A percentile compares a stretch with the other conserved stretches of the same genome.
These are phyloP conservation scores for Hypena proboscidalis DNA, from an alignment of 2,888 invertebrate species.

Conservation along the genomic window DNA sequence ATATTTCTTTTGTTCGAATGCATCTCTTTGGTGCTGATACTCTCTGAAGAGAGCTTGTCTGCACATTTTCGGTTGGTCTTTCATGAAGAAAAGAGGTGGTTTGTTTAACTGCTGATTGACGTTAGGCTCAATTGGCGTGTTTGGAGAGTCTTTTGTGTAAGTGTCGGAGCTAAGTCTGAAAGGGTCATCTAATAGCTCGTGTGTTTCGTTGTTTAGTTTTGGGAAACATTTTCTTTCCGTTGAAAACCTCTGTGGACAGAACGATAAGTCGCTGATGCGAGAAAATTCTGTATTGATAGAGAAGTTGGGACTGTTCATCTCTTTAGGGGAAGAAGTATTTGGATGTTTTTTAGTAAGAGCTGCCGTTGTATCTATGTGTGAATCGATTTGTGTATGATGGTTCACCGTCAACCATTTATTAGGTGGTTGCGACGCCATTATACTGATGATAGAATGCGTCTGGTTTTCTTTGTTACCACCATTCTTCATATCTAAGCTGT, in stretches of 20 bases:
- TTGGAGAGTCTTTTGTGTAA: constrained; percentile 81
- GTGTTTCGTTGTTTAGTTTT: constrained; percentile 65
- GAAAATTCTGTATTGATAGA: constrained; percentile 79
- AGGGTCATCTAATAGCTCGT: constrained; percentile 64
- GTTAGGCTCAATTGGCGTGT: constrained; percentile 57
- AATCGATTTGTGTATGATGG: constrained; percentile 50
- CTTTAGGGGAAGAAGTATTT: constrained; percentile 79
- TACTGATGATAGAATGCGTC: constrained; percentile 66
- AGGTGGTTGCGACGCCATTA: constrained; percentile 61
- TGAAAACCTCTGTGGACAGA: constrained; percentile 74
- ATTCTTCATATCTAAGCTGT: constrained; percentile 62
- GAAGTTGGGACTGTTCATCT: constrained; percentile 76
- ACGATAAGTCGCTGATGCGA: constrained; percentile 77
- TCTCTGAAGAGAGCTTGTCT: constrained; percentile 74
- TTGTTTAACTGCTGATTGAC: constrained; percentile 53
- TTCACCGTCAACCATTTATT: constrained; percentile 65
- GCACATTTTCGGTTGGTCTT: constrained; percentile 67
- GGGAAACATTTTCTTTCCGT: constrained; percentile 74
- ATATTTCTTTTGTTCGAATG: constrained; percentile 55
- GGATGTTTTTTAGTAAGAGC: constrained; percentile 69
- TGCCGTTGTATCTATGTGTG: constrained; percentile 55
- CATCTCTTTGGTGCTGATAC: constrained; percentile 60
- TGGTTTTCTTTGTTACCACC: constrained; percentile 68
- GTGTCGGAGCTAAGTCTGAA: constrained; percentile 78
- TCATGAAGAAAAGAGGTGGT: constrained; percentile 54